Evolutionary conservation across 2,113 vertebrate species (phyloP).

Genomic region (Grallaria varia): DNA sequence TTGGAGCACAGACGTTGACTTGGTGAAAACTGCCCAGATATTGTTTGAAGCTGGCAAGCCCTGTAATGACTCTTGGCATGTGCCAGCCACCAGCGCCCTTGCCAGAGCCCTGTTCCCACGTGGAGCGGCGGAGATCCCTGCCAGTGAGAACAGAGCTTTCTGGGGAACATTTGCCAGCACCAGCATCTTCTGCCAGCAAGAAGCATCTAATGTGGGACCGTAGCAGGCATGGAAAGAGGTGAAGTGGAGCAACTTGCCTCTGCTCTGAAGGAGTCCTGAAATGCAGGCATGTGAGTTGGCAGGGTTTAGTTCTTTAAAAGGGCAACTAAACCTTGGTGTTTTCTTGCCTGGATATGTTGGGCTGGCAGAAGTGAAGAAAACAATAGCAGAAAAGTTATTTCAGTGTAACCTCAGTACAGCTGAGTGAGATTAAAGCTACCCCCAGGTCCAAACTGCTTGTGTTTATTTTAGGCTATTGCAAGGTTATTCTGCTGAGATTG

Average conservation of each 20-base stretch:
- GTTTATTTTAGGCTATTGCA: background rate
- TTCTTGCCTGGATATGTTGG: background rate
- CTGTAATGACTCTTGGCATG: fast-evolving
- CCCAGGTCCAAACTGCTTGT: background rate
- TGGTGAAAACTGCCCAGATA: background rate
- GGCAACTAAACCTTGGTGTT: background rate
- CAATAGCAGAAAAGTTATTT: background rate
- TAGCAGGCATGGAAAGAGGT: background rate
- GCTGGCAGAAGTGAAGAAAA: background rate
- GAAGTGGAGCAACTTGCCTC: background rate
- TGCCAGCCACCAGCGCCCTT: fast-evolving
- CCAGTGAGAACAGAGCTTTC: background rate
- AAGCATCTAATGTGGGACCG: background rate
- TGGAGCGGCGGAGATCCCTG: fast-evolving
- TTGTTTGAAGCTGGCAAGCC: background rate
- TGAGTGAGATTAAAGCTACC: background rate
- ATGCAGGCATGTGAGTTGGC: background rate
- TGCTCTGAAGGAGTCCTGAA: background rate
- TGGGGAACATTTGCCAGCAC: background rate
- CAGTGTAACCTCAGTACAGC: background rate
- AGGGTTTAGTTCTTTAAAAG: background rate
- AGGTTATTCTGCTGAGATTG: background rate
- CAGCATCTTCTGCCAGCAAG: background rate
- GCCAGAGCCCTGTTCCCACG: background rate
- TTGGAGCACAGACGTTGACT: background rate